Percentiles rank a stretch among this genome's conserved stretches.
Conservation (phyloP, 2,113 vertebrate species). For the Zapus hudsonius region DNA sequence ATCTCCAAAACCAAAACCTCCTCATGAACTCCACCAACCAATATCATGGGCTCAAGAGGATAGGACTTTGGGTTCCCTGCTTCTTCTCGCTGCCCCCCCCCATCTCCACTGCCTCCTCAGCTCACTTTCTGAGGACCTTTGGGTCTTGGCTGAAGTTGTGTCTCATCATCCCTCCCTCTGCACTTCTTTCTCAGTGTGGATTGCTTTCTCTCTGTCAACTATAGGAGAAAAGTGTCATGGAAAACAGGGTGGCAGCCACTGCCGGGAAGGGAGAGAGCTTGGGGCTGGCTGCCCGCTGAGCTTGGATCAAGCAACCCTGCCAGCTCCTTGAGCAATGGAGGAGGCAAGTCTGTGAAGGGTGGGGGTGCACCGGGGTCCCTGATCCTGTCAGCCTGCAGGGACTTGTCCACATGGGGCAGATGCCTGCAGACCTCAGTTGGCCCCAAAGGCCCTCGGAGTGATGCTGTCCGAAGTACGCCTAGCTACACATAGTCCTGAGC, state of each 20-base stretch:
- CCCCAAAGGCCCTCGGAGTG: background rate
- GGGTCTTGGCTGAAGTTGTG: background rate
- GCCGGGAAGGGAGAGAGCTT: background rate
- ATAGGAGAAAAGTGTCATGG: background rate
- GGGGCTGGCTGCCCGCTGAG: background rate
- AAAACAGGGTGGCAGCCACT: background rate
- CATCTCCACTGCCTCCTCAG: too few species aligned
- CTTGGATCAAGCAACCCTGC: slow-evolving; percentile 20
- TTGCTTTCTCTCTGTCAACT: background rate
- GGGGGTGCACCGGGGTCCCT: background rate
- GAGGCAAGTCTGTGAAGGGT: background rate
- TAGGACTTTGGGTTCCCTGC: background rate
- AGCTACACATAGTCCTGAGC: too few species aligned
- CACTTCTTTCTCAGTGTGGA: background rate
- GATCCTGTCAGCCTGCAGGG: slow-evolving; percentile 28
- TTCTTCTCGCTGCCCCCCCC: background rate
- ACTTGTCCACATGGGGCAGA: slow-evolving; percentile 45
- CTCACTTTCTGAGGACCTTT: background rate
- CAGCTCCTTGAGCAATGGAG: background rate
- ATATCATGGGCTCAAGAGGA: background rate
- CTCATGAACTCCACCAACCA: background rate
- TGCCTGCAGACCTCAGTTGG: slow-evolving; percentile 18
- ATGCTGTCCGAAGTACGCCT: background rate
- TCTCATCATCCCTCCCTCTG: background rate
- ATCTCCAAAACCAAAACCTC: background rate